Evolutionary conservation across 2,113 vertebrate genomes (phyloP), one percentile per base, ranked within the genome.

Genomic region (Reinhardtius hippoglossoides): DNA sequence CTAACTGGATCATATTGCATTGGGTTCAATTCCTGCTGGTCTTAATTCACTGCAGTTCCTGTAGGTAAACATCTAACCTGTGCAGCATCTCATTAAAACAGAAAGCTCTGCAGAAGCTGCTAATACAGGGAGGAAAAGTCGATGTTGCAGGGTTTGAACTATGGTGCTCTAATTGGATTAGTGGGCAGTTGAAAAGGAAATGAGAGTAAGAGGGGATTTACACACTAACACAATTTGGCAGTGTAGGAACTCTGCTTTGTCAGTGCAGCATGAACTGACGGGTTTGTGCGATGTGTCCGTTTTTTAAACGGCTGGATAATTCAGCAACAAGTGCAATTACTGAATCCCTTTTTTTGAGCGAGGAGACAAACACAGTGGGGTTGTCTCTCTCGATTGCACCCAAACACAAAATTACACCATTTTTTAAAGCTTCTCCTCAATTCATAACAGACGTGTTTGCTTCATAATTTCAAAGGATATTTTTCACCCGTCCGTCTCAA

Each of bases 191-290:
- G 88, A 90, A 79, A 88, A 78, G 87, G 90, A 92, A 95, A 93
- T 82, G 82, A 91, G 91, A 91, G 88, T 91, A 95, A 94, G 91
- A 83, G 21, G 90, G 89, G 91, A 94, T 95, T 94, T 93, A 79
- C 93, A 94, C 88, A 91, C 87, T 94, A 89, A 93, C 92, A 92
- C 90, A 90, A 77, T 91, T 93, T 54, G 46, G 48, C 48, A 72
- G 62, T 21, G 16, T 80, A 50, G 56, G 57, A 80, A 50, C 78
- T 46, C 12, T 2, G 35, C 63, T 83, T 76, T 61, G 24, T 71
- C 61, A 80, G 57, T 46, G 59, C 63, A 72, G 61, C 27, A 67
- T 77, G 54, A 84, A 61, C 40, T 26, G 40, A 63, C 50, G 48
- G 26, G 20, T 54, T 80, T 57, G 3, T 56, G 26, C 13, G 2